phyloP scores from a whole-genome alignment of 2,888 invertebrate species.

The Sipha maydis region DNA sequence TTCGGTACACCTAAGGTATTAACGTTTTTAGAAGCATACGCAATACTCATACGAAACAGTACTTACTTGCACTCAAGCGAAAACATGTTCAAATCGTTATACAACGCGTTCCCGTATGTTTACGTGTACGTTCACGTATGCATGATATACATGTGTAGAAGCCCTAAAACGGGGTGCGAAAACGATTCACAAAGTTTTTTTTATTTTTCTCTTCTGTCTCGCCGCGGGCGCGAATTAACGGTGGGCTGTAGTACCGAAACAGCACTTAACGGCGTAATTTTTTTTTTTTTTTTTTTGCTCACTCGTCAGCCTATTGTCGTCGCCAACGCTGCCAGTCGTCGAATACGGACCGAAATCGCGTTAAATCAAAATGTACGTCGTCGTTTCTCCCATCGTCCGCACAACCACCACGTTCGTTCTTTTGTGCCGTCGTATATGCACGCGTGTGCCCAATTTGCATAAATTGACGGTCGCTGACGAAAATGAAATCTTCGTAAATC shows the following conservation, averaged over 20 bases:
- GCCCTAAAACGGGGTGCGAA: background rate
- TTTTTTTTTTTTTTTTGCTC: background rate
- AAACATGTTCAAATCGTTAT: background rate
- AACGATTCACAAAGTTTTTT: background rate
- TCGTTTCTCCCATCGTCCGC: background rate
- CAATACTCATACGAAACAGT: no score
- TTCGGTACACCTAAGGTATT: no score
- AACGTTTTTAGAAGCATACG: no score
- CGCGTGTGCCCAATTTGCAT: conserved; percentile 13
- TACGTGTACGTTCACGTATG: background rate
- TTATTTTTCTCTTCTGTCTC: background rate
- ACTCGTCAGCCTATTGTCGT: background rate
- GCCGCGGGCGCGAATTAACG: background rate
- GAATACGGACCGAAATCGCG: conserved; percentile 3
- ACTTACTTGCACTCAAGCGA: background rate
- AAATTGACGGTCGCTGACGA: background rate
- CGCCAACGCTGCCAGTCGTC: background rate
- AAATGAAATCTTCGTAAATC: background rate
- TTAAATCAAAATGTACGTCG: conserved; percentile 6
- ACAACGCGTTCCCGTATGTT: background rate
- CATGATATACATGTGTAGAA: background rate
- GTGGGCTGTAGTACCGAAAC: background rate
- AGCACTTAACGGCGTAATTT: background rate
- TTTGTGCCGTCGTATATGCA: background rate
- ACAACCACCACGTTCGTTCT: background rate